Evolutionary conservation across 2,113 vertebrate genomes (phyloP).

Genomic region (Tachuris rubrigastra): DNA sequence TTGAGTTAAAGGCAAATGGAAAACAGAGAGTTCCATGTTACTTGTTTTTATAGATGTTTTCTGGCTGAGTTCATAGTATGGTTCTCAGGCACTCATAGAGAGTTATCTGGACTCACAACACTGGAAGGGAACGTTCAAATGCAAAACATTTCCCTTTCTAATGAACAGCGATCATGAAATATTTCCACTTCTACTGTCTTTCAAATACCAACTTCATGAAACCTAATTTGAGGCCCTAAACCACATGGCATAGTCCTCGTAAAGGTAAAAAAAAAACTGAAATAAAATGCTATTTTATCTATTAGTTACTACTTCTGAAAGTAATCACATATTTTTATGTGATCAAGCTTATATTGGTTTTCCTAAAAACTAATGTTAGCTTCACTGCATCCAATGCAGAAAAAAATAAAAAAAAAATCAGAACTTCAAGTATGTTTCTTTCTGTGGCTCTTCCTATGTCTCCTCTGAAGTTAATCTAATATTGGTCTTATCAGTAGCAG

Average conservation of each 20-base stretch:
- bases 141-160: slow-evolving; percentile 19
- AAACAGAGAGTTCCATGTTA: not conserved
- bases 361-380: not conserved
- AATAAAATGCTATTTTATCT: not conserved
- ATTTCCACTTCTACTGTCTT: slow-evolving; percentile 7
- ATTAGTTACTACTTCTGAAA: not conserved
- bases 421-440: not conserved
- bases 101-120: not conserved
- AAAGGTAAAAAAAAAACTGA: not conserved
- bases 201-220: not conserved
- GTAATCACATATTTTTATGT: not conserved
- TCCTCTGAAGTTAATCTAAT: not conserved
- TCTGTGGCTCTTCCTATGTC: not conserved
- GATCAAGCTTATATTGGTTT: not conserved
- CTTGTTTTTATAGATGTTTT: not conserved
- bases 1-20: slow-evolving; percentile 2
- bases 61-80: not conserved
- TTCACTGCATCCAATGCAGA: not conserved
- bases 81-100: not conserved
- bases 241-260: not conserved
- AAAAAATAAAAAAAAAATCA: not conserved
- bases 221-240: not conserved
- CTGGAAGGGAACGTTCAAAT: not conserved
- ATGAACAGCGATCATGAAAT: not conserved
- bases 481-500: not conserved